phyloP scores from a whole-genome alignment of 1,140 invertebrate species.

The Papilio xuthus region DNA sequence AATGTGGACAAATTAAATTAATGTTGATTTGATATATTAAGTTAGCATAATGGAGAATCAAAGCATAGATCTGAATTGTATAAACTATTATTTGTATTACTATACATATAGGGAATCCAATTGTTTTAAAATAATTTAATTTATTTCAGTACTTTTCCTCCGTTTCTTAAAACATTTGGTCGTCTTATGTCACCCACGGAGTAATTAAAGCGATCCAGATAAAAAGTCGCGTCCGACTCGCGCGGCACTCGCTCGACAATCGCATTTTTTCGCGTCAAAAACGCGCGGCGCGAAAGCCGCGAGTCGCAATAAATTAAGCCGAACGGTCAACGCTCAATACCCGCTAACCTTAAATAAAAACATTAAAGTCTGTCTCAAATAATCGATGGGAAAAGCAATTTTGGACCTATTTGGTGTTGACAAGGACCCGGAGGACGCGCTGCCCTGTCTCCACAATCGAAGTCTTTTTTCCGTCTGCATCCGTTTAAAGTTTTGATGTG shows the following conservation, averaged over 20 bases:
- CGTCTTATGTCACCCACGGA: constrained; percentile 45
- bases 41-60: background rate
- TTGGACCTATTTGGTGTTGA: constrained; percentile 70
- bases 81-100: no score
- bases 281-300: constrained; percentile 62
- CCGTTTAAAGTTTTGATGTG: background rate
- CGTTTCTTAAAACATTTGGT: background rate
- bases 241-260: constrained; percentile 52
- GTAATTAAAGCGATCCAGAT: constrained; percentile 73
- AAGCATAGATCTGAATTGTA: no score
- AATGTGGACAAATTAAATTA: background rate
- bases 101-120: background rate
- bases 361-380: constrained; percentile 76
- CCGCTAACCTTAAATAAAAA: constrained; percentile 76
- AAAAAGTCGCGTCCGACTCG: constrained; percentile 68
- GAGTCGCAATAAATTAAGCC: constrained; percentile 75
- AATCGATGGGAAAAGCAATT: constrained; percentile 72
- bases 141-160: background rate
- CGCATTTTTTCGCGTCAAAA: constrained; percentile 72
- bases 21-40: background rate
- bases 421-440: constrained; percentile 51
- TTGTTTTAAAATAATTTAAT: background rate
- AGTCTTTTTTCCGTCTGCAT: constrained; percentile 35
- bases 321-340: constrained; percentile 72
- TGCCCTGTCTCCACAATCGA: constrained; percentile 41